Evolutionary conservation across 2,113 vertebrate species (phyloP), one percentile per base, ranked within the genome.

Genomic region (Daphoenositta chrysoptera): DNA sequence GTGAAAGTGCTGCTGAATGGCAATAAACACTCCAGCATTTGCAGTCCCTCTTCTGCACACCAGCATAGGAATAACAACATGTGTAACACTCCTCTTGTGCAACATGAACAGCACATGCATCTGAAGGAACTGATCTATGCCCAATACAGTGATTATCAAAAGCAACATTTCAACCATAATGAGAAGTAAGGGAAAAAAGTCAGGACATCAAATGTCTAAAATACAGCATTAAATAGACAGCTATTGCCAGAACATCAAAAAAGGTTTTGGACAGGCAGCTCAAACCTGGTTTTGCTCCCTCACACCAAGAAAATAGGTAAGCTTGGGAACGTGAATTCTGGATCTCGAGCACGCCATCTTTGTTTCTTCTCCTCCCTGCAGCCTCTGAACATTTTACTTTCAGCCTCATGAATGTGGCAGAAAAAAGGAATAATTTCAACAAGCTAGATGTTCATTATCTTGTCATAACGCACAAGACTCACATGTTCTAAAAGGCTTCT

Each of bases 381-480:
- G 61, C 58, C n/a, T 87, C 89, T 77, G 89, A 94, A 93, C 51
- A 58, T 87, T 96, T 89, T 89, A 83, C 63, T 94, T 95, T 85
- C 93, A 94, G 70, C 12, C 70, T 6, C 45, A 87, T 61, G 50
- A 96, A 95, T 65, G 70, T 72, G 50, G 80, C 77, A 96, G 81
- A 91, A 95, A 96, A 93, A 96, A 94, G 80, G 65, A 94, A 64
- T 79, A 80, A 95, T 91, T 57, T 91, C 45, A 94, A 87, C 42
- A 91, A 77, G 91, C 58, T 91, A 76, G 65, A 95, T 70, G 65
- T 87, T 96, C 96, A 96, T 97, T 96, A 97, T 95, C 95, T 94
- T 97, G 95, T 96, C 96, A 95, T 77, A 93, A 95, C 58, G 92
- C 93, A 92, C 89, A 96, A 92, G 83, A 70, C 9, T 91, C 83